Base-by-base conservation (phyloP, 1,140 invertebrate genomes). In the Mizuhopecten yessoensis region DNA sequence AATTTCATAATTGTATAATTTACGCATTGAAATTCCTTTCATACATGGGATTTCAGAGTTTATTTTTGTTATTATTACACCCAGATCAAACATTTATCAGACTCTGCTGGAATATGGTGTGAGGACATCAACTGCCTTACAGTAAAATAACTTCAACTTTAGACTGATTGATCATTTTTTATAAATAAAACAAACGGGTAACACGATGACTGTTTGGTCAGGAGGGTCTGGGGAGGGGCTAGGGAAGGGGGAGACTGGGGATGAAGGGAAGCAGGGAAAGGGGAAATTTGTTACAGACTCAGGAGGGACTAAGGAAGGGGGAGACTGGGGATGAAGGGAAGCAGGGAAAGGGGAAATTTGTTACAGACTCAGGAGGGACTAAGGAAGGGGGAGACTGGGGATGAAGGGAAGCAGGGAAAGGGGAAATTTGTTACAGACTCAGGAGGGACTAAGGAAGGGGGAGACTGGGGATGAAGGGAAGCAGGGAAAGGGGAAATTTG, bases 1-100 rank as follows among this genome's bases (percentile, higher is more conserved):
- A 75, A 75, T 75, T 75, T 75, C 57, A 75, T 75, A 75, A n/a
- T 75, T 75, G 57, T 29, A 20, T 45, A 45, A 45, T 45, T 45
- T 45, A 45, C 42, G 42, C 42, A 45, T 45, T 45, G 57, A 75
- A 75, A 75, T 75, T 75, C 57, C 57, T 75, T 75, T 75, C 57
- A 75, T 75, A 75, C n/a, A 29, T 75, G 57, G n/a, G 57, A 75
- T 75, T 75, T 75, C 29, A 75, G 57, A 29, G n/a, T 75, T 75
- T 75, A 75, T 29, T 75, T 75, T 75, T 75, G 23, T 75, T 75
- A 29, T 75, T n/a, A 75, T 29, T 75, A 75, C 5, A 75, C 57
- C 57, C n/a, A 75, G 57, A 75, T 75, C 57, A 75, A 75, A 75
- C 57, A 75, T 75, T 75, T n/a, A 75, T 75, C n/a, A 1, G n/a